A percentile compares a stretch with the other conserved stretches of the same genome.
Conservation (phyloP, 2,888 invertebrate species). For the Lymantria monacha region DNA sequence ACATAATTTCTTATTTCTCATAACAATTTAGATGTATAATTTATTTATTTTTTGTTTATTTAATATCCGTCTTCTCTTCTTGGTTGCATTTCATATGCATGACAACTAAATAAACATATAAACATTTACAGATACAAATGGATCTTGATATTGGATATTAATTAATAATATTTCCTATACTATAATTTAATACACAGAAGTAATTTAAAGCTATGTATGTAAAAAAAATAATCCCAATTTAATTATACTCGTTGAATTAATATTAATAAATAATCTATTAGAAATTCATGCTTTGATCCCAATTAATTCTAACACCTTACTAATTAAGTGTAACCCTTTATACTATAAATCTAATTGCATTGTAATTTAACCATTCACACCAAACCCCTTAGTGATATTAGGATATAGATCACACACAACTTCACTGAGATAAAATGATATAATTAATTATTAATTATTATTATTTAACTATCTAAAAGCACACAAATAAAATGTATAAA, state of each 20-base stretch:
- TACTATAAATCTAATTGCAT: neutral
- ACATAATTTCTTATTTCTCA: too few species aligned
- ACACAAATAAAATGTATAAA: too few species aligned
- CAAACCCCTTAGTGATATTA: neutral
- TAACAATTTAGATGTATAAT: too few species aligned
- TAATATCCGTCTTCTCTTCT: too few species aligned
- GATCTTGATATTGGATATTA: neutral
- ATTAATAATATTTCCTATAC: neutral
- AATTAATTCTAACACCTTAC: conserved; percentile 18
- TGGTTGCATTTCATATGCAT: neutral
- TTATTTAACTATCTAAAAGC: too few species aligned
- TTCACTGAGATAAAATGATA: conserved; percentile 4
- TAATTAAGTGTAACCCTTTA: conserved; percentile 2
- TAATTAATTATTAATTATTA: too few species aligned
- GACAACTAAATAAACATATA: neutral
- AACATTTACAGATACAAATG: neutral
- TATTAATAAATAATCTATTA: conserved; percentile 7
- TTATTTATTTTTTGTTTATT: too few species aligned
- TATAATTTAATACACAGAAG: neutral
- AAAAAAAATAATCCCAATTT: conserved; percentile 2
- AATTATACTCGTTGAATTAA: conserved; percentile 9
- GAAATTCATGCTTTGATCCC: conserved; percentile 19
- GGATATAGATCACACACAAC: neutral
- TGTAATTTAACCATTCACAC: neutral
- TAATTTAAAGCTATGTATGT: neutral